These are phyloP conservation scores for Sphyrna mokarran DNA, from an alignment of 2,113 vertebrate species.

Conservation along the genomic window DNA sequence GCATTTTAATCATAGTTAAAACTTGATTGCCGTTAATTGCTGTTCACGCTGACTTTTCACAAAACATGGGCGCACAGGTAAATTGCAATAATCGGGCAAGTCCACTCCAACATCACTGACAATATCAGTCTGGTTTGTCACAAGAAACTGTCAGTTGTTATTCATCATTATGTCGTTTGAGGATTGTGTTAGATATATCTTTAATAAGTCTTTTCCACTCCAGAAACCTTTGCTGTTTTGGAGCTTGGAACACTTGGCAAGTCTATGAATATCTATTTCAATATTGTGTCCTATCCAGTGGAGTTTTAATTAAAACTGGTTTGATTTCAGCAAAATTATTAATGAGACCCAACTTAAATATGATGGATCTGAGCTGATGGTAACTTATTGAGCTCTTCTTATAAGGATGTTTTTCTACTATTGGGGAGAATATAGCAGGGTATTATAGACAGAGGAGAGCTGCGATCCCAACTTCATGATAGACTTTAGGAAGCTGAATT, in stretches of 20 bases:
- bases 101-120: neutral
- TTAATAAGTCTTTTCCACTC: neutral
- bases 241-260: neutral
- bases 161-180: neutral
- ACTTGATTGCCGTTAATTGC: neutral
- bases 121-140: neutral
- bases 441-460: neutral
- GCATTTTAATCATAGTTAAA: neutral
- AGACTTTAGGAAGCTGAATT: neutral
- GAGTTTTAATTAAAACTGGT: neutral
- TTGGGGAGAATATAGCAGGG: neutral
- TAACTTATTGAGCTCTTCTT: neutral
- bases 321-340: neutral
- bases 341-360: neutral
- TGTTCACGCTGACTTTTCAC: constrained; percentile 10
- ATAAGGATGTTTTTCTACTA: neutral
- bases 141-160: neutral
- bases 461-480: neutral
- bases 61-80: neutral
- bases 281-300: neutral
- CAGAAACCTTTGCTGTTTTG: neutral
- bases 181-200: neutral
- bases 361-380: neutral
- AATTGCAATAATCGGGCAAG: too few species aligned
- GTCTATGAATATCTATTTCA: neutral